Evolutionary conservation across 2,888 invertebrate species (phyloP).

Genomic region (Odontothrips loti): DNA sequence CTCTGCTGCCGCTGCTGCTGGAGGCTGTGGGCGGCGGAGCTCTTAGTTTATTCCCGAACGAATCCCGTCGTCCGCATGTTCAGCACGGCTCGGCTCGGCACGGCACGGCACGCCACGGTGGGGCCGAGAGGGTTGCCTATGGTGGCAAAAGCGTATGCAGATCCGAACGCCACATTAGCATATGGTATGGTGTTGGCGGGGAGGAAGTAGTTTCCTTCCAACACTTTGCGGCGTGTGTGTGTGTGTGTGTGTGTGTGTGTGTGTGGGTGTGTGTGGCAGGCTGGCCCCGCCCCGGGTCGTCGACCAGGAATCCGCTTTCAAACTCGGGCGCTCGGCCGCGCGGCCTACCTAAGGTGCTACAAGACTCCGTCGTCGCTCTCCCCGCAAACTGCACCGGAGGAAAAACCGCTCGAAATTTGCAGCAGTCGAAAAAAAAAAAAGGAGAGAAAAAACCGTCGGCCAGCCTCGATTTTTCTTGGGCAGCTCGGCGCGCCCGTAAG

Average conservation of each 20-base stretch:
- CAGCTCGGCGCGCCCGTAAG: background rate
- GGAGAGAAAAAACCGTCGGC: background rate
- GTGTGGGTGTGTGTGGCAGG: background rate
- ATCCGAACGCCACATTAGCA: background rate
- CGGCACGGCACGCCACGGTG: background rate
- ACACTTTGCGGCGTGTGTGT: background rate
- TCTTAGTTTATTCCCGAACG: conserved; percentile 4
- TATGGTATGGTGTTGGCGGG: background rate
- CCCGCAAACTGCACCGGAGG: too few species aligned
- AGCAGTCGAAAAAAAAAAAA: background rate
- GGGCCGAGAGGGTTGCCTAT: background rate
- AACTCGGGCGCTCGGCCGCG: too few species aligned
- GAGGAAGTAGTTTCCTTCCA: background rate
- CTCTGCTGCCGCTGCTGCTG: too few species aligned
- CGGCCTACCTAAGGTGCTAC: too few species aligned
- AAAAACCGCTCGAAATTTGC: too few species aligned
- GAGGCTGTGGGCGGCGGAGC: background rate
- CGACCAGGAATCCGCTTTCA: too few species aligned
- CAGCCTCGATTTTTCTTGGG: too few species aligned
- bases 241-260: conserved; percentile 1
- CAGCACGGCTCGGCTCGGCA: too few species aligned
- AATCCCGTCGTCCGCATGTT: background rate
- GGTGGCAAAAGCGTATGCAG: background rate
- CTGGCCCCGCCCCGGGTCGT: too few species aligned
- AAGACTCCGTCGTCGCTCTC: too few species aligned